phyloP scores from a whole-genome alignment of 2,797 vertebrate genomes.

The Pseudomugil tenellus region DNA sequence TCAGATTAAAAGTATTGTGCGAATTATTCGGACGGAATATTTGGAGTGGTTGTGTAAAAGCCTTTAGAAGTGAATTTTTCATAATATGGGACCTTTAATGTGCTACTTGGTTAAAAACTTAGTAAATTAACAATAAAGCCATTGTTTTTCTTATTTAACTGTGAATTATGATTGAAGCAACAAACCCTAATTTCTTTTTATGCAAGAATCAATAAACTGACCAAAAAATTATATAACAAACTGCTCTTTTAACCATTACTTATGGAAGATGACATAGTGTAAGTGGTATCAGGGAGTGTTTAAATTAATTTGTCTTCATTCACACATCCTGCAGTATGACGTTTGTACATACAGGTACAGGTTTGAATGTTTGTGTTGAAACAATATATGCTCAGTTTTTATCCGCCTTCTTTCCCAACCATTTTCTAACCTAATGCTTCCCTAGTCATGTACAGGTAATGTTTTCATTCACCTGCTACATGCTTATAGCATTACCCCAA shows the following conservation, averaged over 20 bases:
- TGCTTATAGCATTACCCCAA: slow-evolving; percentile 5
- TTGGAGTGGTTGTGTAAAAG: too few relatives aligned
- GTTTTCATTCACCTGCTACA: slow-evolving; percentile 4
- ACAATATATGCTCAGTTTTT: too few relatives aligned
- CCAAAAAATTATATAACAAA: neutral
- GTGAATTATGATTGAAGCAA: too few relatives aligned
- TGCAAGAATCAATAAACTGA: neutral
- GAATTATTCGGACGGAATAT: too few relatives aligned
- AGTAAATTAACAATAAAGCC: too few relatives aligned
- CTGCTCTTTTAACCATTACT: neutral
- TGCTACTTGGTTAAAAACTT: too few relatives aligned
- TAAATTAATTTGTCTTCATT: neutral
- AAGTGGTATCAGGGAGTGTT: neutral
- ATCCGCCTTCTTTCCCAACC: neutral
- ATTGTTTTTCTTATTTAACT: too few relatives aligned
- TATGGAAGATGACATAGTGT: neutral
- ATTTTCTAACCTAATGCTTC: slow-evolving; percentile 1
- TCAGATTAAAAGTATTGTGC: too few relatives aligned
- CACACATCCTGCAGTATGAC: neutral
- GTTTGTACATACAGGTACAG: neutral
- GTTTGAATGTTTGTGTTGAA: too few relatives aligned
- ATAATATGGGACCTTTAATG: too few relatives aligned
- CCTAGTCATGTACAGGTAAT: slow-evolving; percentile 12
- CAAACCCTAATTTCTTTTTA: neutral
- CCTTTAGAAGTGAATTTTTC: too few relatives aligned